Conservation (phyloP, 2,888 invertebrate species). For the Epiblema foenella region DNA sequence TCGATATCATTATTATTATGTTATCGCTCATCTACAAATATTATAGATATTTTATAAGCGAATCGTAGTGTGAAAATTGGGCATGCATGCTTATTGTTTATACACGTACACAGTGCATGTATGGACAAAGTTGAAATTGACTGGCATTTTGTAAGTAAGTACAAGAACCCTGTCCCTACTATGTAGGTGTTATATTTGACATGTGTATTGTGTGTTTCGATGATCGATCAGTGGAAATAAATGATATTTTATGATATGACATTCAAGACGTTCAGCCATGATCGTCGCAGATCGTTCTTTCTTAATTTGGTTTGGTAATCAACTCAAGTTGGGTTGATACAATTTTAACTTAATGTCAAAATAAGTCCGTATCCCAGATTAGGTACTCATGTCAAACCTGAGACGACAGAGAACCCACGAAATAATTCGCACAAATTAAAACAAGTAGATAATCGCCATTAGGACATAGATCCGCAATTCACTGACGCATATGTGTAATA, state of each 20-base stretch:
- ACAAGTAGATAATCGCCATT: too few species aligned
- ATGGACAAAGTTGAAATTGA: too few species aligned
- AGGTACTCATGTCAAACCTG: background rate
- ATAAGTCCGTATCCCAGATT: background rate
- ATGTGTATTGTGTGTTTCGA: too few species aligned
- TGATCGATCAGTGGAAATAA: too few species aligned
- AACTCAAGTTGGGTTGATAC: too few species aligned
- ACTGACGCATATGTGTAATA: too few species aligned
- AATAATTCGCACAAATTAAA: background rate
- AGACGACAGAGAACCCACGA: background rate
- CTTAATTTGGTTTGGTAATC: background rate
- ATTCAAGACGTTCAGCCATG: too few species aligned
- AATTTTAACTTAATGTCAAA: background rate
- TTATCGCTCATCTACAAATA: conserved; percentile 21
- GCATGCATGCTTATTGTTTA: background rate
- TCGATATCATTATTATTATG: conserved; percentile 37
- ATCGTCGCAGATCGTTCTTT: background rate
- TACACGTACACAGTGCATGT: too few species aligned
- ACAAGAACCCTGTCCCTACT: too few species aligned
- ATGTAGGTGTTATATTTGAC: too few species aligned
- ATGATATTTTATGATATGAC: too few species aligned
- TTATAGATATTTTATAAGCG: conserved; percentile 2
- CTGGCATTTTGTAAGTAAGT: background rate
- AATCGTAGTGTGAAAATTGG: background rate
- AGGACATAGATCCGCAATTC: too few species aligned